A percentile compares a stretch with the other conserved stretches of the same genome.
Evolutionary conservation across 1,140 invertebrate genomes (phyloP).

Genomic region (Bombus waltoni): DNA sequence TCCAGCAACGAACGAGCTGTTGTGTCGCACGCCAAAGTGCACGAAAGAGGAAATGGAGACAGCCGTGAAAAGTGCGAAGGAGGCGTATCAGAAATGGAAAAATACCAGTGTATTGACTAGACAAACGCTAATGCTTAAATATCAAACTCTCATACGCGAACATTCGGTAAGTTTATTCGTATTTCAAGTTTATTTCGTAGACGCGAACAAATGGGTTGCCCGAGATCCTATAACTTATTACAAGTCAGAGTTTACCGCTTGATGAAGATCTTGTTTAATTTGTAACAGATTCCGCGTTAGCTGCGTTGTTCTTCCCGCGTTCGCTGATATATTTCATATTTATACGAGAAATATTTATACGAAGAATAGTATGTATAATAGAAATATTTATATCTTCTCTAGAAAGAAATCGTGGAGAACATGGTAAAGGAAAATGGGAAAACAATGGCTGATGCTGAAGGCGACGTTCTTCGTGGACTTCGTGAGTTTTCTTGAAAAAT

Average conservation of each 20-base stretch:
- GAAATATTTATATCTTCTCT: not conserved
- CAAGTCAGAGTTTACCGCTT: not conserved
- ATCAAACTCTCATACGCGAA: conserved; percentile 89
- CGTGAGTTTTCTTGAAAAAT: conserved; percentile 86
- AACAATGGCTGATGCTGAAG: conserved; percentile 98
- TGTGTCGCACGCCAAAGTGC: conserved; percentile 93
- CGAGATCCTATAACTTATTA: not conserved
- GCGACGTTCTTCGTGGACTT: conserved; percentile 97
- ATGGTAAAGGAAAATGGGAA: conserved; percentile 99
- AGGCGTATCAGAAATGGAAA: conserved; percentile 94
- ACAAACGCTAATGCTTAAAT: conserved; percentile 98
- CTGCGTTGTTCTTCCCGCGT: not conserved
- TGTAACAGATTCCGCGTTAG: no score
- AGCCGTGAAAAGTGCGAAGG: conserved; percentile 94
- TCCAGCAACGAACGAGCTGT: conserved; percentile 95
- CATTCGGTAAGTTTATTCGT: conserved; percentile 85
- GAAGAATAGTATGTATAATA: not conserved
- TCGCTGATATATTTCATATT: not conserved
- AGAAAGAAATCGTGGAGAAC: conserved; percentile 93
- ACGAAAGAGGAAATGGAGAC: conserved; percentile 96
- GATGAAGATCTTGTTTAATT: no score
- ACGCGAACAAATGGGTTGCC: no score
- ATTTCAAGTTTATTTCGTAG: not conserved
- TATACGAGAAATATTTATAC: not conserved
- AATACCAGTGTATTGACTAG: conserved; percentile 95